These are phyloP conservation scores for Chelmon rostratus DNA, from an alignment of 2,797 vertebrate species.

Conservation along the genomic window DNA sequence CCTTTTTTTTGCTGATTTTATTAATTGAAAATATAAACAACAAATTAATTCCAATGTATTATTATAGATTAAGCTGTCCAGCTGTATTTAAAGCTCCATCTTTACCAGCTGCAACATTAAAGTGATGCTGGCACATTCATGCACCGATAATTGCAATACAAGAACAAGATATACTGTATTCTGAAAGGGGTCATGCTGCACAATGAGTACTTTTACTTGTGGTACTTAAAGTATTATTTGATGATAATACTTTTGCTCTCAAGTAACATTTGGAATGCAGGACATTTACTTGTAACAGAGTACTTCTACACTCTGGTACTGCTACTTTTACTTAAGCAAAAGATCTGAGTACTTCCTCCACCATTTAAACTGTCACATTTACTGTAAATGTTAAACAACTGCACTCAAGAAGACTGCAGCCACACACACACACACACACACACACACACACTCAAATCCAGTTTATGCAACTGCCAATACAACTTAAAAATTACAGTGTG, in stretches of 20 bases:
- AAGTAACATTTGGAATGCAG: not conserved
- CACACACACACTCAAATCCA: slow-evolving; percentile 33
- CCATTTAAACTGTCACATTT: slow-evolving; percentile 18
- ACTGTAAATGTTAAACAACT: slow-evolving; percentile 19
- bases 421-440: slow-evolving; percentile 30
- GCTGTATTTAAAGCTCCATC: not conserved
- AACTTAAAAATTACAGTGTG: slow-evolving; percentile 67
- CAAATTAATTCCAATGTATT: not conserved
- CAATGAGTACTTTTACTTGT: not conserved
- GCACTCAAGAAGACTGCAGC: slow-evolving; percentile 5
- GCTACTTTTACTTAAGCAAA: not conserved
- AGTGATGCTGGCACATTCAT: not conserved
- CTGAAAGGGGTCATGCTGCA: not conserved
- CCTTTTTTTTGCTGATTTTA: not conserved
- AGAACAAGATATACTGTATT: not conserved
- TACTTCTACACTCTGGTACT: not conserved
- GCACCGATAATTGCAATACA: not conserved
- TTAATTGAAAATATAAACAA: not conserved
- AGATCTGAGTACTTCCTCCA: not conserved
- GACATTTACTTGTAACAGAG: not conserved
- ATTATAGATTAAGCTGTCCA: not conserved
- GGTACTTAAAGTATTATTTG: not conserved
- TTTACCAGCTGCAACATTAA: not conserved
- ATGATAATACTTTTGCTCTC: not conserved
- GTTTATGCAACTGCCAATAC: slow-evolving; percentile 62